phyloP scores from a whole-genome alignment of 2,888 invertebrate genomes.

The Apodemia hepburni region DNA sequence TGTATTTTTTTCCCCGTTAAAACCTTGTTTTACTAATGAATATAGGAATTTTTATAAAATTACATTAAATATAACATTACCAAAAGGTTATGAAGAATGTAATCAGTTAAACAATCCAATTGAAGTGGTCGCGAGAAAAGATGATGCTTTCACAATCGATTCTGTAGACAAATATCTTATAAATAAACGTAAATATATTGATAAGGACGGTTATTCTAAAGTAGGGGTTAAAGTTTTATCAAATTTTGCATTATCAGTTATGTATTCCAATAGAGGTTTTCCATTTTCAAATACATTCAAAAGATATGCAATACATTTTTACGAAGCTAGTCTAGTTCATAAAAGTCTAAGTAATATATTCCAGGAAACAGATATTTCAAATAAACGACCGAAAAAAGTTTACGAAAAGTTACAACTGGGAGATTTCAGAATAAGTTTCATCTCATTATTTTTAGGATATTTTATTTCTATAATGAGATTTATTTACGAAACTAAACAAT shows the following conservation, averaged over 20 bases:
- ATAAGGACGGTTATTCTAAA: slow-evolving; percentile 39
- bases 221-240: slow-evolving; percentile 43
- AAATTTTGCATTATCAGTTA: slow-evolving; percentile 33
- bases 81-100: slow-evolving; percentile 40
- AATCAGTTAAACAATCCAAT: slow-evolving; percentile 37
- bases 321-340: slow-evolving; percentile 46
- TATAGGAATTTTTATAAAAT: slow-evolving; percentile 40
- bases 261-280: slow-evolving; percentile 47
- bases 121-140: slow-evolving; percentile 39
- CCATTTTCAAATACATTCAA: slow-evolving; percentile 42
- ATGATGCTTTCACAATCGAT: slow-evolving; percentile 43
- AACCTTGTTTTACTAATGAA: slow-evolving; percentile 46
- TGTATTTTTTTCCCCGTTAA: slow-evolving; percentile 36
- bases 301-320: slow-evolving; percentile 39
- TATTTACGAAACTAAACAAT: slow-evolving; percentile 37
- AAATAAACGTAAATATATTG: slow-evolving; percentile 41
- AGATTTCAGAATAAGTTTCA: slow-evolving; percentile 46
- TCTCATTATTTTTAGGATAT: slow-evolving; percentile 40
- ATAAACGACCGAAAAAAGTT: slow-evolving; percentile 22
- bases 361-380: slow-evolving; percentile 28
- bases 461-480: slow-evolving; percentile 42
- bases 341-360: slow-evolving; percentile 38
- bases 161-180: slow-evolving; percentile 41
- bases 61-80: slow-evolving; percentile 44
- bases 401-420: slow-evolving; percentile 35